phyloP scores from a whole-genome alignment of 2,888 invertebrate species.

The Dilophus febrilis region DNA sequence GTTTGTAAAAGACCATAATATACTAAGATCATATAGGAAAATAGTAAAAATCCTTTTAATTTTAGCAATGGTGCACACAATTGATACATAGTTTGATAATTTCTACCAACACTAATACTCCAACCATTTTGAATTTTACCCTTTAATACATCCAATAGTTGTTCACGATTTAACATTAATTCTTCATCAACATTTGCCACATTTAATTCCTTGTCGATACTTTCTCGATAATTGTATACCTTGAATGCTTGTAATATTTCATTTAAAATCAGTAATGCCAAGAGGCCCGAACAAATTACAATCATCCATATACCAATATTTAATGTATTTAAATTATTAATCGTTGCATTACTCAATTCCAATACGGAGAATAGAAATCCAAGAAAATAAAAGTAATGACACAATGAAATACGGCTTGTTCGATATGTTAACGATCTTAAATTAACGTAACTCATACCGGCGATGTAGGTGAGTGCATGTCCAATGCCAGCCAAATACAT shows the following conservation, averaged over 20 bases:
- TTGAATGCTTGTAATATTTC: not conserved
- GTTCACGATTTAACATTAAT: not conserved
- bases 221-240: not conserved
- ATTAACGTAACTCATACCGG: not conserved
- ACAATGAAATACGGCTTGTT: not conserved
- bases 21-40: not conserved
- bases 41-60: not conserved
- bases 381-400: conserved; percentile 1
- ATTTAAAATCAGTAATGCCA: not conserved
- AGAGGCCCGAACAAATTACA: too few species aligned
- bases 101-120: not conserved
- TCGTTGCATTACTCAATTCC: not conserved
- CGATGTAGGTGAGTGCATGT: not conserved
- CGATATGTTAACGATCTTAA: not conserved
- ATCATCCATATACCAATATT: not conserved
- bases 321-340: not conserved
- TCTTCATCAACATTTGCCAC: not conserved
- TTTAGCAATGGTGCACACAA: not conserved
- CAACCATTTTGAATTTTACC: too few species aligned
- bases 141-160: not conserved
- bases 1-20: not conserved
- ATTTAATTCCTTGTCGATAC: conserved; percentile 1
- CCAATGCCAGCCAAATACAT: not conserved
- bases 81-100: not conserved
- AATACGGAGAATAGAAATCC: not conserved